These are phyloP conservation scores for Aldrovandia affinis DNA, from an alignment of 2,797 vertebrate species.

Conservation along the genomic window DNA sequence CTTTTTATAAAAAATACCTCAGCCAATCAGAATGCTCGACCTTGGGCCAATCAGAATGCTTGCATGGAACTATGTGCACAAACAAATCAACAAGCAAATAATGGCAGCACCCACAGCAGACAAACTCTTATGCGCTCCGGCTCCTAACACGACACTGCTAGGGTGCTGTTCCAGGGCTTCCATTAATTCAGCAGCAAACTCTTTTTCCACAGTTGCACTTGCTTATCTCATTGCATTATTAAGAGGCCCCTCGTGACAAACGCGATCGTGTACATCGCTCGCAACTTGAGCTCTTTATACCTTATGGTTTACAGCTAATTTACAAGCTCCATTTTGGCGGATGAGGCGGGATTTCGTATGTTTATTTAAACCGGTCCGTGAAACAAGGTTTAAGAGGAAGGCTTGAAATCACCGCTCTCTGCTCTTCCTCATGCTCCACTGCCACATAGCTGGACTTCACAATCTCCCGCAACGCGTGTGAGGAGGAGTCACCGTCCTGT, in stretches of 20 bases:
- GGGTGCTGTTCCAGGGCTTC: background rate
- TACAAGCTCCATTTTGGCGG: background rate
- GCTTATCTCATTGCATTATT: background rate
- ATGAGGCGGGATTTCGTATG: background rate
- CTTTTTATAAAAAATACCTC: no score
- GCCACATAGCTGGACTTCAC: background rate
- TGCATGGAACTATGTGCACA: no score
- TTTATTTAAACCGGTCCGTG: background rate
- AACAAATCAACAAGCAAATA: no score
- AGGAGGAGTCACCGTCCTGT: background rate
- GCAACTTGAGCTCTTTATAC: background rate
- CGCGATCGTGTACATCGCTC: background rate
- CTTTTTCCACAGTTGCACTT: background rate
- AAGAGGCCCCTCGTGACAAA: background rate
- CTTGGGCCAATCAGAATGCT: no score
- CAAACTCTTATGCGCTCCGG: no score
- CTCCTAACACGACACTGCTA: no score
- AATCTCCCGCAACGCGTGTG: background rate
- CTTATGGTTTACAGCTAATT: background rate
- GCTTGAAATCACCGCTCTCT: background rate
- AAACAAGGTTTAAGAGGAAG: slow-evolving; percentile 4
- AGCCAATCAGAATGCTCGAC: no score
- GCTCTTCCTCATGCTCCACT: background rate
- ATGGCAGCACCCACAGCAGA: no score
- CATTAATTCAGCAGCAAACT: background rate